Evolutionary conservation across 2,113 vertebrate species (phyloP).

Genomic region (Barnardius zonarius): DNA sequence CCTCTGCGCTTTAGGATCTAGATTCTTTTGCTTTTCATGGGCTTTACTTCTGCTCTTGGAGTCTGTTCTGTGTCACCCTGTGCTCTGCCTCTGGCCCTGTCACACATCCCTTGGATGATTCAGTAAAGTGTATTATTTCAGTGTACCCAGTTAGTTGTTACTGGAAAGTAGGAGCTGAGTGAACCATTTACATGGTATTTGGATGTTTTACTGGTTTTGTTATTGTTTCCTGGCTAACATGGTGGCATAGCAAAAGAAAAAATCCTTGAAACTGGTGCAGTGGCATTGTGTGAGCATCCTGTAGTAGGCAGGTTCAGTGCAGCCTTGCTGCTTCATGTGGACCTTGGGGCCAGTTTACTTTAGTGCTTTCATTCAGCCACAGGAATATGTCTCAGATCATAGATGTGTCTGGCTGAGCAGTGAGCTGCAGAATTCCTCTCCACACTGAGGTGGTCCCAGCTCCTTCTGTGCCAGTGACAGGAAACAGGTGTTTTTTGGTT

Average conservation of each 20-base stretch:
- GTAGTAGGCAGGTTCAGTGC: accelerated
- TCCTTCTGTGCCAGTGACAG: background rate
- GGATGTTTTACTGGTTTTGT: background rate
- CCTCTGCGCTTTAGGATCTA: background rate
- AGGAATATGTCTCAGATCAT: background rate
- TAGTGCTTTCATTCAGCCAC: background rate
- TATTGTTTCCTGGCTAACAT: background rate
- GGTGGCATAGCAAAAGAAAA: background rate
- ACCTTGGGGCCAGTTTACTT: background rate
- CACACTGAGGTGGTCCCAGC: accelerated
- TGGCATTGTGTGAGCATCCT: background rate
- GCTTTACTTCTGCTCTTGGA: background rate
- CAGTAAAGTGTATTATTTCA: background rate
- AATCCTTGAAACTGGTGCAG: background rate
- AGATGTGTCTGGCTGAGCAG: background rate
- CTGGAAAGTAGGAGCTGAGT: background rate
- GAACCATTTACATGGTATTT: background rate
- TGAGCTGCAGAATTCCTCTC: background rate
- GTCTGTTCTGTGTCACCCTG: background rate
- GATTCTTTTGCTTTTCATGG: background rate
- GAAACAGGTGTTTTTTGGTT: background rate
- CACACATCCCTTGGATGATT: background rate
- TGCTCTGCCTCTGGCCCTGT: background rate
- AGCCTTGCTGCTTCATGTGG: background rate
- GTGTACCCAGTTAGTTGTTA: background rate